Evolutionary conservation across 2,797 vertebrate genomes (phyloP).

Genomic region (Parauchenoglanis ngamensis): DNA sequence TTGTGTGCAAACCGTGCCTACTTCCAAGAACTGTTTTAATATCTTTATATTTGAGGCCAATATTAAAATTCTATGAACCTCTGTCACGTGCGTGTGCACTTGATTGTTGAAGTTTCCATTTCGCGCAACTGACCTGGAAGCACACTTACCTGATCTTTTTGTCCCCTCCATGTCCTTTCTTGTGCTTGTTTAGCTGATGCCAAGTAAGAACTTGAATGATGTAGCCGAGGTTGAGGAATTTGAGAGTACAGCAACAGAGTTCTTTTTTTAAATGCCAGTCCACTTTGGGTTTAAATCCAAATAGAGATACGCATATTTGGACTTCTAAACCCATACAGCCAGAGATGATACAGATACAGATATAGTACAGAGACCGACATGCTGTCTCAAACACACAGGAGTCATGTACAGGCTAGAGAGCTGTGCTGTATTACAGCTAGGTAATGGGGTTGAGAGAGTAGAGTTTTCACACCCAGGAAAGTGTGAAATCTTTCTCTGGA

Average conservation of each 20-base stretch:
- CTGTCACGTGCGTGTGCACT: too few relatives aligned
- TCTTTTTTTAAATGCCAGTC: background rate
- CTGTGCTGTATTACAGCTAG: constrained; percentile 14
- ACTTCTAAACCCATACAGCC: background rate
- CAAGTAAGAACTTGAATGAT: background rate
- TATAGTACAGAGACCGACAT: background rate
- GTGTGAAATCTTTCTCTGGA: constrained; percentile 24
- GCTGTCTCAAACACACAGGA: background rate
- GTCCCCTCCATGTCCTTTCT: too few relatives aligned
- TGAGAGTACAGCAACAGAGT: too few relatives aligned
- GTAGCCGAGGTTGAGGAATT: background rate
- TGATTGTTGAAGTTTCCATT: too few relatives aligned
- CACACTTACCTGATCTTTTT: too few relatives aligned
- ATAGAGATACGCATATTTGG: background rate
- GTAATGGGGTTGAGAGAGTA: constrained; percentile 25
- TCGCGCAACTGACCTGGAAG: too few relatives aligned
- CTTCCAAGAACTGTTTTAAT: too few relatives aligned
- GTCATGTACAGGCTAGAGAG: background rate
- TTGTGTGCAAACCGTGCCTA: too few relatives aligned
- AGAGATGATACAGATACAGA: background rate
- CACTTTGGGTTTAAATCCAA: background rate
- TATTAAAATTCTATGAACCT: too few relatives aligned
- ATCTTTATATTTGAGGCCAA: too few relatives aligned
- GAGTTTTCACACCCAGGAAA: constrained; percentile 42
- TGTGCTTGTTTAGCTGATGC: background rate